Conservation (phyloP, 2,888 invertebrate species). For the Papilio elwesi region DNA sequence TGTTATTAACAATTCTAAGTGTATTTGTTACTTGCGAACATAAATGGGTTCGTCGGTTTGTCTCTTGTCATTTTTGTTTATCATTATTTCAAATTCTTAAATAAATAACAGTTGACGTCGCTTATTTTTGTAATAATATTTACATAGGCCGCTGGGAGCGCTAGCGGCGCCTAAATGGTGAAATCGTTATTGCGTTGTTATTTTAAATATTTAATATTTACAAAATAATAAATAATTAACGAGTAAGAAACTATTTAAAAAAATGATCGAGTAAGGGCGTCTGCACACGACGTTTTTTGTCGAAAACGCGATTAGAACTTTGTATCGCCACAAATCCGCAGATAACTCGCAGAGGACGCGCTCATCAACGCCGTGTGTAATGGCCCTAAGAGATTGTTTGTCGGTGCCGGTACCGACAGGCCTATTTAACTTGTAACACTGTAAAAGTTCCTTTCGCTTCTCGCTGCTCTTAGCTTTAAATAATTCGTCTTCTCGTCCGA, state of each 20-base stretch:
- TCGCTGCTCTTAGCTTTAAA: slow-evolving; percentile 13
- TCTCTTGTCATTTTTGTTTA: not conserved
- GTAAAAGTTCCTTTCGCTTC: slow-evolving; percentile 26
- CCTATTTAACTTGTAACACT: slow-evolving; percentile 3
- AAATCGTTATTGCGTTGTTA: not conserved
- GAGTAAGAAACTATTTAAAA: not conserved
- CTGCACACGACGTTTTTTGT: too few species aligned
- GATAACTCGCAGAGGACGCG: too few species aligned
- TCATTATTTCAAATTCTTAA: slow-evolving; percentile 11
- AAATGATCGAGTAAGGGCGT: not conserved
- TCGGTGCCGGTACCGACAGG: not conserved
- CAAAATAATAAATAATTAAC: too few species aligned
- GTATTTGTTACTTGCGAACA: not conserved
- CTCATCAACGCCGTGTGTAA: too few species aligned
- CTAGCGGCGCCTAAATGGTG: too few species aligned
- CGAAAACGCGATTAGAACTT: too few species aligned
- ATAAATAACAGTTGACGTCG: slow-evolving; percentile 6
- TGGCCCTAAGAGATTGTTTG: too few species aligned
- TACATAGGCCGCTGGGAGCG: not conserved
- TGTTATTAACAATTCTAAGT: slow-evolving; percentile 6
- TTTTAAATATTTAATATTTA: not conserved
- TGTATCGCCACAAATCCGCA: too few species aligned
- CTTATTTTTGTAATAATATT: slow-evolving; percentile 37
- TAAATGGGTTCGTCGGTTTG: not conserved
- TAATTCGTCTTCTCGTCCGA: not conserved